Percentiles rank a stretch among this genome's conserved stretches.
phyloP scores from a whole-genome alignment of 2,888 invertebrate species.

The Clusia tigrina region DNA sequence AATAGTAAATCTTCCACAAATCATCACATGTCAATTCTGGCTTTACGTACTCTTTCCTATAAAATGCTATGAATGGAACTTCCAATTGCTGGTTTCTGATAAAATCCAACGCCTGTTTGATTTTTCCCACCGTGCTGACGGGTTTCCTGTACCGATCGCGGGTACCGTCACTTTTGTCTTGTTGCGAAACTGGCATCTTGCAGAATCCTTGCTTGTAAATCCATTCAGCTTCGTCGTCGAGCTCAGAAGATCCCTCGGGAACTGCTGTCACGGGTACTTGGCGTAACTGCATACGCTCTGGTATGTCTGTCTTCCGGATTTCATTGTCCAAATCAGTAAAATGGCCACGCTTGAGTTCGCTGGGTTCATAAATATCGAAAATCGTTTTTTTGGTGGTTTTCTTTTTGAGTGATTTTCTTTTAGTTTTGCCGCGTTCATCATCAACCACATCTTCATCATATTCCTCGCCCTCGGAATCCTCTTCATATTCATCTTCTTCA shows the following conservation, averaged over 20 bases:
- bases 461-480: constrained; percentile 79
- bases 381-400: constrained; percentile 85
- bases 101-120: constrained; percentile 92
- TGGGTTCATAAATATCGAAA: constrained; percentile 96
- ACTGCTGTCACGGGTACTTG: constrained; percentile 86
- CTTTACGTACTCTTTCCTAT: constrained; percentile 96
- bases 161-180: constrained; percentile 64
- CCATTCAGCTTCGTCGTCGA: constrained; percentile 97
- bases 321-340: constrained; percentile 94
- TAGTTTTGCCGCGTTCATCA: constrained; percentile 70
- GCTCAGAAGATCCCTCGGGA: constrained; percentile 82
- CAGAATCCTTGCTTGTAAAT: constrained; percentile 94
- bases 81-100: constrained; percentile 95
- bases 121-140: constrained; percentile 81
- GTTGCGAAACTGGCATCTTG: constrained; percentile 81
- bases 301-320: constrained; percentile 86
- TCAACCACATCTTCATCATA: constrained; percentile 82
- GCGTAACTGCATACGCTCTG: constrained; percentile 91
- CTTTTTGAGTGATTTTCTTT: constrained; percentile 79
- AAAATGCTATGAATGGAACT: constrained; percentile 98
- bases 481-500: constrained; percentile 80
- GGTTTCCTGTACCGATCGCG: constrained; percentile 70
- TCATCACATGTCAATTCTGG: constrained; percentile 94
- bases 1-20: constrained; percentile 97
- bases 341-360: constrained; percentile 94